Evolutionary conservation across 2,113 vertebrate genomes (phyloP).

Genomic region (Callionymus lyra): DNA sequence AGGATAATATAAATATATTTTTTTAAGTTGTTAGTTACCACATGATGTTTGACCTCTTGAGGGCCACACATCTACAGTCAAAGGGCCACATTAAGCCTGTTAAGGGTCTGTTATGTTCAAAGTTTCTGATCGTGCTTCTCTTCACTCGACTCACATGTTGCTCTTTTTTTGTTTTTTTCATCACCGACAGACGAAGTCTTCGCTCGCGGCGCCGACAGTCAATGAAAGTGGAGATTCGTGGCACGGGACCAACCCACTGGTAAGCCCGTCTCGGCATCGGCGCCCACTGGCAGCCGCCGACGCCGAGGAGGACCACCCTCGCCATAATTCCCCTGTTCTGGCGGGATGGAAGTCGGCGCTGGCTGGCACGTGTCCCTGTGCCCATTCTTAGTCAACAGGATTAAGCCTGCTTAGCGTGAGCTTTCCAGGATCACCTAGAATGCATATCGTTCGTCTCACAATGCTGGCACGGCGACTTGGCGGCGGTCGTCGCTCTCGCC

Average conservation of each 20-base stretch:
- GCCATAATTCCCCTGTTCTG: constrained; percentile 56
- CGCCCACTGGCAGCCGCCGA: constrained; percentile 45
- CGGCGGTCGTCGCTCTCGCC: constrained; percentile 27
- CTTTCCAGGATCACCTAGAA: constrained; percentile 48
- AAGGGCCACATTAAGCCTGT: too few relatives aligned
- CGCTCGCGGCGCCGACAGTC: constrained; percentile 19
- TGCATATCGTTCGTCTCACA: constrained; percentile 59
- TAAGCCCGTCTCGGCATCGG: constrained; percentile 35
- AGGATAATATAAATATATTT: too few relatives aligned
- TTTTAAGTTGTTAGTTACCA: too few relatives aligned
- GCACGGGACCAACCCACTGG: constrained; percentile 28
- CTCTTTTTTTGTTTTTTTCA: too few relatives aligned
- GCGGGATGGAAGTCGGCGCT: constrained; percentile 41
- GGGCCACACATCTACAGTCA: too few relatives aligned
- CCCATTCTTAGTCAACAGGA: constrained; percentile 67
- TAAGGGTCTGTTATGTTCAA: too few relatives aligned
- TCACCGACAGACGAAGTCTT: constrained; percentile 3
- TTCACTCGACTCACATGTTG: not conserved
- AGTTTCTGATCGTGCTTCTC: too few relatives aligned
- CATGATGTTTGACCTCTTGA: too few relatives aligned
- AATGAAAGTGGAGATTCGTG: constrained; percentile 30
- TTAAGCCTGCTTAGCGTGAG: constrained; percentile 53
- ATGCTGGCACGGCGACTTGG: constrained; percentile 61
- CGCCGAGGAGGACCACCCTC: constrained; percentile 48
- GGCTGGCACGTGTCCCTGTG: constrained; percentile 63